Conservation (phyloP, 2,113 vertebrate species). For the Gymnocephalus cernua region DNA sequence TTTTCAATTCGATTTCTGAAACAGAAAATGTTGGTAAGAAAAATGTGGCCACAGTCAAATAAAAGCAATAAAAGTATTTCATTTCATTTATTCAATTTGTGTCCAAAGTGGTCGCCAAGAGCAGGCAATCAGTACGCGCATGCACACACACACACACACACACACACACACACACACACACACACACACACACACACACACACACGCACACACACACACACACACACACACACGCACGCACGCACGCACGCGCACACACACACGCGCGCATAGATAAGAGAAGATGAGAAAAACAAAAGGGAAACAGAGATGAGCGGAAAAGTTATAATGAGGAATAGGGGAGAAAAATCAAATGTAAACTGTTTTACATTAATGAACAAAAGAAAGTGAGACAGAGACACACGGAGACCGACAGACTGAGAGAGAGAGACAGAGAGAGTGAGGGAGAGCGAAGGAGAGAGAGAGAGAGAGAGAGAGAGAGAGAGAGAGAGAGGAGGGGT, state of each 20-base stretch:
- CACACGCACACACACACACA: not conserved
- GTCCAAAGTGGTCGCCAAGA: not conserved
- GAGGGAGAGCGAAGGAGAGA: conserved; percentile 27
- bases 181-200: no score
- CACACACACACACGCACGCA: no score
- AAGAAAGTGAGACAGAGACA: conserved; percentile 16
- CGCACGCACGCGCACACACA: not conserved
- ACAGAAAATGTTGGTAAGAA: not conserved
- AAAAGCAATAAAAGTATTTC: not conserved
- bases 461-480: conserved; percentile 32
- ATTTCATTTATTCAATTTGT: not conserved
- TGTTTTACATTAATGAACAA: not conserved
- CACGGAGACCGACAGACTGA: conserved; percentile 3
- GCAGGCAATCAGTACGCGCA: not conserved
- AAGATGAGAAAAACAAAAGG: no score
- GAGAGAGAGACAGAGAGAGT: conserved; percentile 4
- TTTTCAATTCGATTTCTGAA: conserved; percentile 9
- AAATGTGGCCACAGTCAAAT: not conserved
- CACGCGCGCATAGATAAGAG: no score
- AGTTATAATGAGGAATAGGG: fast-evolving
- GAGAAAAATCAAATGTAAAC: not conserved
- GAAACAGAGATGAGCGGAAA: not conserved
- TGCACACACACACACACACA: no score
- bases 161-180: no score
- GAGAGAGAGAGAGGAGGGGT: conserved; percentile 69